Conservation (phyloP, 2,888 invertebrate species). For the Escarpia spicata region DNA sequence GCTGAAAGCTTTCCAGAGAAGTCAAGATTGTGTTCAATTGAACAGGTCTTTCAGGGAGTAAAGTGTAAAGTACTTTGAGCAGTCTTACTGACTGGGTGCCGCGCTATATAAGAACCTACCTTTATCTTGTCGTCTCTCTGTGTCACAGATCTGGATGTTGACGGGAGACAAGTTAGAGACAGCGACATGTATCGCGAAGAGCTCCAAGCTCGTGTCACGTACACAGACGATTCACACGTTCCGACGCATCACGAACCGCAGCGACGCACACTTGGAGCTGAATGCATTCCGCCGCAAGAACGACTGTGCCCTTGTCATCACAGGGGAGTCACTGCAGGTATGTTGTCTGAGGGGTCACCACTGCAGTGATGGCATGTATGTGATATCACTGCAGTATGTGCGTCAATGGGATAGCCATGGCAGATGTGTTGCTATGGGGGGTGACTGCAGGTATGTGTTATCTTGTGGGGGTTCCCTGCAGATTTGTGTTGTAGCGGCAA, state of each 20-base stretch:
- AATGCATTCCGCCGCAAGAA: constrained; percentile 72
- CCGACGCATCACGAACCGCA: constrained; percentile 75
- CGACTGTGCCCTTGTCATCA: constrained; percentile 75
- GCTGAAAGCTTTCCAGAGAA: no score
- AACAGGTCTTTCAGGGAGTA: no score
- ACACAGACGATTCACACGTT: constrained; percentile 82
- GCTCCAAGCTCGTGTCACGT: constrained; percentile 86
- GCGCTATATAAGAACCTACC: no score
- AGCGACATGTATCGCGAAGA: constrained; percentile 97
- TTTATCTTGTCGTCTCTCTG: background rate
- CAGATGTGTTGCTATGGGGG: background rate
- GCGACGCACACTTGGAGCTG: constrained; percentile 74
- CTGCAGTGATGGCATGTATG: background rate
- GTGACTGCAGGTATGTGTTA: constrained; percentile 61
- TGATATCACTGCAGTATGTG: no score
- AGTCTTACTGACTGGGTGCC: no score
- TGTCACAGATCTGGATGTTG: constrained; percentile 75
- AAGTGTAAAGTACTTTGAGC: no score
- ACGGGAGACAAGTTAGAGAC: constrained; percentile 84
- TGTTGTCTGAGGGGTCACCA: background rate
- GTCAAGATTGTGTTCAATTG: no score
- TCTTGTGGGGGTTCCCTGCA: background rate
- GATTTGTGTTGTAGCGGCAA: no score
- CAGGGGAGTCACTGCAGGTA: constrained; percentile 72
- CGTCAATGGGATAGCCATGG: constrained; percentile 76